Percentiles rank a stretch among this genome's conserved stretches.
These are phyloP conservation scores for Leiothrix lutea DNA, from an alignment of 2,113 vertebrate species.

Conservation along the genomic window DNA sequence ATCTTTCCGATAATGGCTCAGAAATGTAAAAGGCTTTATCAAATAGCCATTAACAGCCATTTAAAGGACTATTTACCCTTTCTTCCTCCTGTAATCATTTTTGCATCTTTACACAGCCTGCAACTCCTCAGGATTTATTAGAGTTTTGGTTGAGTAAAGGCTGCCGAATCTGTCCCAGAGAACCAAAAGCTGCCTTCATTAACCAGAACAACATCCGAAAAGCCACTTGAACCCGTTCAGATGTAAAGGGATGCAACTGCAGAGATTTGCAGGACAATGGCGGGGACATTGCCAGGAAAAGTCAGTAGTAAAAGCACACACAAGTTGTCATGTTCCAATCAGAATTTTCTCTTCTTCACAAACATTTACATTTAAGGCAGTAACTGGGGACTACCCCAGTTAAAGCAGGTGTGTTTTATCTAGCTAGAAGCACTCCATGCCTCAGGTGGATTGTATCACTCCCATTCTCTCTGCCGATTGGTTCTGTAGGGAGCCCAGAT, in stretches of 20 bases:
- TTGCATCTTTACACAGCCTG: neutral
- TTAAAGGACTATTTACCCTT: neutral
- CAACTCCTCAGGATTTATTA: neutral
- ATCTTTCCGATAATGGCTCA: neutral
- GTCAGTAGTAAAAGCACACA: neutral
- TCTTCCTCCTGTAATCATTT: neutral
- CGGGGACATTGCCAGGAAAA: neutral
- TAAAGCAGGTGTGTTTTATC: neutral
- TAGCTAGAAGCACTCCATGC: neutral
- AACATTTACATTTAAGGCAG: neutral
- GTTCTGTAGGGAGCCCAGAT: rapidly evolving
- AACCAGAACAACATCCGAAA: neutral
- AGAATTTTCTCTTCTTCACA: neutral
- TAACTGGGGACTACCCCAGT: neutral
- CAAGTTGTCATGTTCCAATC: neutral
- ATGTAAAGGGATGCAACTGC: neutral
- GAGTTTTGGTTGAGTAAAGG: neutral
- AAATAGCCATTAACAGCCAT: neutral
- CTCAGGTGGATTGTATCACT: neutral
- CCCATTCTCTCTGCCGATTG: neutral
- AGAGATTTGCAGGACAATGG: neutral
- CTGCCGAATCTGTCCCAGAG: neutral
- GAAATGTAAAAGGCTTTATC: neutral
- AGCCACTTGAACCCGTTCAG: neutral
- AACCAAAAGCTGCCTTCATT: neutral